Evolutionary conservation across 2,113 vertebrate species (phyloP), one percentile per base, ranked within the genome.

Genomic region (Circaetus gallicus): DNA sequence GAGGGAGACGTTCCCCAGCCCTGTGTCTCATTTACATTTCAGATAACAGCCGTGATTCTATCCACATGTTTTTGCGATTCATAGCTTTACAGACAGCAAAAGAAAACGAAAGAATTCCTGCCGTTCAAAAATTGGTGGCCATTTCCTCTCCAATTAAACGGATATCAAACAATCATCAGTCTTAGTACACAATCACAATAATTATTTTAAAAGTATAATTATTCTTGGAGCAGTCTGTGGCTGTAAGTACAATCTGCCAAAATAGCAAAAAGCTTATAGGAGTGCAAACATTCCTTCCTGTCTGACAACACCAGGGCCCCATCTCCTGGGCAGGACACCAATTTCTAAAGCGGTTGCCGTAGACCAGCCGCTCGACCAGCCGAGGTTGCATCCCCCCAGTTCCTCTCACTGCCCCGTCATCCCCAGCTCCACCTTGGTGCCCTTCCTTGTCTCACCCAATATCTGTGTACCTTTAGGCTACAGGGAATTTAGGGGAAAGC

Each of bases 71-170:
- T 74, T 31, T 49, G 59, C 29, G 11, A 72, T 89, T 94, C 73
- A 25, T 16, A 8, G 80, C 71, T 77, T 74, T 71, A 55, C 0
- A 7, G 40, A 26, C 8, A 9, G 38, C 77, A 82, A 81, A 94
- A 80, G 71, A 85, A n/a, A 74, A 85, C 16, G 62, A 66, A 47
- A 26, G 32, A 61, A 93, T 50, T 94, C 86, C 11, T 17, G 19
- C 93, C 76, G 66, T 79, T 97, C 70, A 81, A 50, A 96, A 97
- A 78, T 85, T 56, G 28, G 24, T 83, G 95, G 85, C 84, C 92
- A 67, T 92, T 97, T 98, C 36, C 82, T 88, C 93, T 96, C 93
- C 95, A 97, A 87, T 95, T 97, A 96, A 94, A 86, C 67, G 32
- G 80, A 61, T 90, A 95, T 45, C 96, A 97, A 97, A 91, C 83